A percentile compares a stretch with the other conserved stretches of the same genome.
These are phyloP conservation scores for Micromesistius poutassou DNA, from an alignment of 2,797 vertebrate species.

Conservation along the genomic window DNA sequence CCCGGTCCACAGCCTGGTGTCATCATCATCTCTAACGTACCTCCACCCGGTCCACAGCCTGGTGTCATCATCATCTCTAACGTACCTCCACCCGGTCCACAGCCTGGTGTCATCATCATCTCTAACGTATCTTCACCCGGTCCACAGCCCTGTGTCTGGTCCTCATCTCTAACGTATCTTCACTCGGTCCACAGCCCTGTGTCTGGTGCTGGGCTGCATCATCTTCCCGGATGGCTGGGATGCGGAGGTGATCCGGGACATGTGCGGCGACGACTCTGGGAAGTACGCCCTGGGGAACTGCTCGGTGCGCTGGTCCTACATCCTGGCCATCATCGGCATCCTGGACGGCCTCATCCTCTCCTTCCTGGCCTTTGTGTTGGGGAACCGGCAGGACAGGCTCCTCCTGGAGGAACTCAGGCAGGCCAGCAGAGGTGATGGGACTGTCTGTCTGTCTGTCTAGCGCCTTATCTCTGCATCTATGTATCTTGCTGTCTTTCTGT, in stretches of 20 bases:
- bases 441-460: too few relatives aligned
- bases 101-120: too few relatives aligned
- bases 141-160: slow-evolving; percentile 86
- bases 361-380: slow-evolving; percentile 90
- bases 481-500: too few relatives aligned
- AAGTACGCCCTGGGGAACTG: slow-evolving; percentile 88
- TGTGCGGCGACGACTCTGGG: slow-evolving; percentile 89
- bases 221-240: slow-evolving; percentile 94
- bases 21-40: too few relatives aligned
- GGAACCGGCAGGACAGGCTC: slow-evolving; percentile 87
- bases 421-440: slow-evolving; percentile 81
- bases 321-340: slow-evolving; percentile 91
- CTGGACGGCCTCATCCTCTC: slow-evolving; percentile 91
- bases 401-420: slow-evolving; percentile 85
- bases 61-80: too few relatives aligned
- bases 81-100: too few relatives aligned
- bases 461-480: too few relatives aligned
- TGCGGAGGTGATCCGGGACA: slow-evolving; percentile 86
- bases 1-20: too few relatives aligned
- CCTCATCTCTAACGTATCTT: too few relatives aligned
- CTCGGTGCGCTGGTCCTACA: slow-evolving; percentile 92
- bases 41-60: too few relatives aligned
- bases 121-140: too few relatives aligned
- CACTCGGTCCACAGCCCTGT: slow-evolving; percentile 73
- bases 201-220: slow-evolving; percentile 88